A percentile compares a stretch with the other conserved stretches of the same genome.
Conservation (phyloP, 2,113 vertebrate genomes). For the Halichoeres trimaculatus region DNA sequence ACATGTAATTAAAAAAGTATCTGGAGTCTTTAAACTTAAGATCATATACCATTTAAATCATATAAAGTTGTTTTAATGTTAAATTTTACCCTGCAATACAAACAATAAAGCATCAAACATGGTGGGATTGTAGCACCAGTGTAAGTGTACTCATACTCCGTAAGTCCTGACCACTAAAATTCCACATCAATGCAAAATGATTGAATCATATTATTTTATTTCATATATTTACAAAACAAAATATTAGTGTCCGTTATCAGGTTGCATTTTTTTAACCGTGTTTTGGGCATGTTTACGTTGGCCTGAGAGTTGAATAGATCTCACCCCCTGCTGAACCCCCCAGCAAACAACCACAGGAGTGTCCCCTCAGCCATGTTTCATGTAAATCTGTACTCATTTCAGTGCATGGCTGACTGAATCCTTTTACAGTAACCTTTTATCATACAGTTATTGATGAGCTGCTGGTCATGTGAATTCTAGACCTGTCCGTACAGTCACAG, state of each 20-base stretch:
- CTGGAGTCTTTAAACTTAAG: no score
- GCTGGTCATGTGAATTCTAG: constrained; percentile 45
- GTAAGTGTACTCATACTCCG: background rate
- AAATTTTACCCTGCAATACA: no score
- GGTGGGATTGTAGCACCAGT: background rate
- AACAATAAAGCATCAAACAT: background rate
- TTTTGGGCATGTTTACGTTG: constrained; percentile 21
- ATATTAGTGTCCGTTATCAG: constrained; percentile 40
- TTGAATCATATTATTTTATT: constrained; percentile 54
- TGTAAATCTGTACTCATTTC: constrained; percentile 34
- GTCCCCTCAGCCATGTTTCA: constrained; percentile 22
- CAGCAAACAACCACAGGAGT: constrained; percentile 6
- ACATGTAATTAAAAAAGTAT: no score
- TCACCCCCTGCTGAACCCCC: background rate
- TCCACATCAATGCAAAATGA: background rate
- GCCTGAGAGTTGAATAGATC: constrained; percentile 50
- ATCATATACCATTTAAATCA: no score
- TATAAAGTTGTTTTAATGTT: no score
- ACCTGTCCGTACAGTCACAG: constrained; percentile 30
- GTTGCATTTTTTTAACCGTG: constrained; percentile 10
- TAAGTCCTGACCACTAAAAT: background rate
- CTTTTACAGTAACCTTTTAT: constrained; percentile 60
- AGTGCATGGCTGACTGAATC: constrained; percentile 54
- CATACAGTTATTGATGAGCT: constrained; percentile 40
- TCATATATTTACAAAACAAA: constrained; percentile 63